phyloP scores from a whole-genome alignment of 2,888 invertebrate genomes.

The Microdon myrmicae region DNA sequence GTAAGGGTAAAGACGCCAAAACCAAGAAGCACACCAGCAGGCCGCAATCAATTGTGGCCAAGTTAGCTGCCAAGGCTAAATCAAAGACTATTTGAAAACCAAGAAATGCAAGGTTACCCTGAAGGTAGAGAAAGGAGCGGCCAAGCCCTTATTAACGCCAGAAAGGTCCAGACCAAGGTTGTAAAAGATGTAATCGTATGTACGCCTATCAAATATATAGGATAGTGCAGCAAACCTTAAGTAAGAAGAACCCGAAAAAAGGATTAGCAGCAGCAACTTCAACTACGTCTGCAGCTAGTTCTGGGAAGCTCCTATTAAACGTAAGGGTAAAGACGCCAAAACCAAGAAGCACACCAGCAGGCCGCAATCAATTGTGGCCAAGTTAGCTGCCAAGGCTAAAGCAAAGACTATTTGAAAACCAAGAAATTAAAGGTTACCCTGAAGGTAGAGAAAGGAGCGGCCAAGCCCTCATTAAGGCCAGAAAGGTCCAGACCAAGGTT shows the following conservation, averaged over 20 bases:
- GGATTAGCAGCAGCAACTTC: no score
- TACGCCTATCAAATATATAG: no score
- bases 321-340: slow-evolving; percentile 63
- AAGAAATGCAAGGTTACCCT: slow-evolving; percentile 62
- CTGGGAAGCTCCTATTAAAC: no score
- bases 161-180: slow-evolving; percentile 89
- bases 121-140: slow-evolving; percentile 59
- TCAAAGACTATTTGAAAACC: slow-evolving; percentile 63
- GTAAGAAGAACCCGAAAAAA: no score
- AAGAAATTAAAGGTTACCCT: slow-evolving; percentile 62
- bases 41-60: slow-evolving; percentile 58
- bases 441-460: slow-evolving; percentile 69
- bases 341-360: slow-evolving; percentile 63
- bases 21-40: slow-evolving; percentile 54
- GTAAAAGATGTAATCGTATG: no score
- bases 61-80: slow-evolving; percentile 62
- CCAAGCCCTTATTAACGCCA: slow-evolving; percentile 76
- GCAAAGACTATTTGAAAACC: slow-evolving; percentile 62
- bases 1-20: slow-evolving; percentile 60
- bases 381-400: slow-evolving; percentile 66
- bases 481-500: slow-evolving; percentile 89
- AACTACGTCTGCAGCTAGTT: no score
- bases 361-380: slow-evolving; percentile 64
- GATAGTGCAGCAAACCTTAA: no score
- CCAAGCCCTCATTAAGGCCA: slow-evolving; percentile 77